phyloP scores from a whole-genome alignment of 2,888 invertebrate genomes.

The Erannis defoliaria region DNA sequence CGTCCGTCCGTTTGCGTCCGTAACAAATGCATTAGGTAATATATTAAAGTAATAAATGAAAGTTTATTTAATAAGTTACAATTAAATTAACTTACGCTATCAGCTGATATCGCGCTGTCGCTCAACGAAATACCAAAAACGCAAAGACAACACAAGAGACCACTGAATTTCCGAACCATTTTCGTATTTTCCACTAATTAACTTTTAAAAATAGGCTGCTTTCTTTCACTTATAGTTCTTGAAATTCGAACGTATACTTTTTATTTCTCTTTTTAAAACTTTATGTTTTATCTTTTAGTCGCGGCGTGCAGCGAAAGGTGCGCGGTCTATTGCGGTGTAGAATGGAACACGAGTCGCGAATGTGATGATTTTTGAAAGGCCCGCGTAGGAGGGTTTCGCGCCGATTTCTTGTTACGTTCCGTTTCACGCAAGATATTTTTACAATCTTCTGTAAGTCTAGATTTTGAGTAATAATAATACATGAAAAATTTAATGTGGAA shows the following conservation, averaged over 20 bases:
- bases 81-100: constrained; percentile 68
- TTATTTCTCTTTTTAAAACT: constrained; percentile 9
- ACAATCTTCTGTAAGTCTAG: not conserved
- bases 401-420: constrained; percentile 74
- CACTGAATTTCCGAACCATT: constrained; percentile 82
- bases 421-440: constrained; percentile 56
- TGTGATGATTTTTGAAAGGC: constrained; percentile 84
- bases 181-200: constrained; percentile 47
- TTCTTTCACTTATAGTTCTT: constrained; percentile 40
- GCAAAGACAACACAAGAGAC: constrained; percentile 75
- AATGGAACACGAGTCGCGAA: constrained; percentile 69
- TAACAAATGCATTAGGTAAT: no score
- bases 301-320: constrained; percentile 75
- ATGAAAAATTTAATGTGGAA: not conserved
- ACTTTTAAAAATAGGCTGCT: constrained; percentile 26
- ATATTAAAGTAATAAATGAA: not conserved
- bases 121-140: constrained; percentile 77
- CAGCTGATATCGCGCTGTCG: constrained; percentile 79
- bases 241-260: constrained; percentile 36
- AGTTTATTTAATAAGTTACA: not conserved
- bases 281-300: constrained; percentile 44
- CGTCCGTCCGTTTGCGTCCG: no score
- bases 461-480: not conserved
- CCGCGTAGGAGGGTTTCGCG: constrained; percentile 85
- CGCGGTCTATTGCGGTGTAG: constrained; percentile 72